These are phyloP conservation scores for Esox masquinongy DNA, from an alignment of 2,797 vertebrate genomes.

Conservation along the genomic window DNA sequence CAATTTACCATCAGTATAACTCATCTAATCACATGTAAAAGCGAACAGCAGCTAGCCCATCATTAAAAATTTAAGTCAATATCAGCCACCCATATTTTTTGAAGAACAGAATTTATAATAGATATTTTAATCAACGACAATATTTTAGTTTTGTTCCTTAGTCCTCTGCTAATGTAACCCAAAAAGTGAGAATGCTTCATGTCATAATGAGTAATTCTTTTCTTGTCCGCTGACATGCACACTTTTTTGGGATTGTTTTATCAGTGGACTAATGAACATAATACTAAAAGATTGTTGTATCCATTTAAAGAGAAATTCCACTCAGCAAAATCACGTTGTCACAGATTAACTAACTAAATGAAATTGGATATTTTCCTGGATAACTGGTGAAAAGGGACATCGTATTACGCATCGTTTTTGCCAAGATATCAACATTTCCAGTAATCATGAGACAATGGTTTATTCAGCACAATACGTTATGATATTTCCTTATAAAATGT, in stretches of 20 bases:
- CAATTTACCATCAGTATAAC: slow-evolving; percentile 15
- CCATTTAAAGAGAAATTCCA: slow-evolving; percentile 30
- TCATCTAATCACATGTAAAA: slow-evolving; percentile 4
- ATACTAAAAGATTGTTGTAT: too few relatives aligned
- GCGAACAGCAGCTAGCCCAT: slow-evolving; percentile 1
- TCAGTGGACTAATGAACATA: too few relatives aligned
- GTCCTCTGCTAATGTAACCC: too few relatives aligned
- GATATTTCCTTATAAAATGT: slow-evolving; percentile 30
- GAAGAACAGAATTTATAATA: neutral
- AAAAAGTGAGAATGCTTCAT: too few relatives aligned
- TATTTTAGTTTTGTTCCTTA: too few relatives aligned
- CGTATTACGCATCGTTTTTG: neutral
- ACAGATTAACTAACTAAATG: slow-evolving; percentile 21
- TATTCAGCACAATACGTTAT: slow-evolving; percentile 32
- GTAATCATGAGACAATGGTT: slow-evolving; percentile 30
- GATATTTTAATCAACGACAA: too few relatives aligned
- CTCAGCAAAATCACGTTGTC: slow-evolving; percentile 32
- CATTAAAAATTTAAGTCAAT: neutral
- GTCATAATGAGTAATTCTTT: too few relatives aligned
- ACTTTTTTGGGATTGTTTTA: too few relatives aligned
- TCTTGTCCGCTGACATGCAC: too few relatives aligned
- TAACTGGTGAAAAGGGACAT: slow-evolving; percentile 9
- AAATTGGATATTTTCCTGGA: slow-evolving; percentile 36
- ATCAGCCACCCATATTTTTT: slow-evolving; percentile 20
- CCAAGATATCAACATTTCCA: slow-evolving; percentile 13